A percentile compares a stretch with the other conserved stretches of the same genome.
phyloP scores from a whole-genome alignment of 1,140 invertebrate genomes.

The Sinella curviseta region DNA sequence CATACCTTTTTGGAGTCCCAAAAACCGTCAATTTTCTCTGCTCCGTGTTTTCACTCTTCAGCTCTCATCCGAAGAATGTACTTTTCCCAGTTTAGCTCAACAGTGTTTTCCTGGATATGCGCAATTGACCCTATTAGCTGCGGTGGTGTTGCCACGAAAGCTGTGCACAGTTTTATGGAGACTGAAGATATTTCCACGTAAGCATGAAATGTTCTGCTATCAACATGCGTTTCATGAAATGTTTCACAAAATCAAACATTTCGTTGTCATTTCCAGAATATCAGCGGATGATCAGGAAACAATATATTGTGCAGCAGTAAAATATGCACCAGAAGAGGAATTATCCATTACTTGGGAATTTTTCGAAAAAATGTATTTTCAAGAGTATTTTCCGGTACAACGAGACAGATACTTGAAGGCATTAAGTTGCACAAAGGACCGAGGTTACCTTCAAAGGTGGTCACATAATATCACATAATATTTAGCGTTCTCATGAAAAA shows the following conservation, averaged over 20 bases:
- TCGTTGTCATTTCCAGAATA: background rate
- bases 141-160: background rate
- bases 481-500: too few relatives aligned
- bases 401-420: slow-evolving; percentile 14
- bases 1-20: background rate
- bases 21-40: background rate
- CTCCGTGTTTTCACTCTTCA: background rate
- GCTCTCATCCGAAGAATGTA: background rate
- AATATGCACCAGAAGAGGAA: background rate
- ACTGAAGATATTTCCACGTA: background rate
- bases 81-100: background rate
- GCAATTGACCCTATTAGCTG: background rate
- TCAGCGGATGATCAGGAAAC: background rate
- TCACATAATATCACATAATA: background rate
- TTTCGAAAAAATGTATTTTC: background rate
- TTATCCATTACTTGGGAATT: background rate
- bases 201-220: background rate
- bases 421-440: background rate
- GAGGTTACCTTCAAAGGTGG: background rate
- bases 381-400: background rate
- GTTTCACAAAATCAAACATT: background rate
- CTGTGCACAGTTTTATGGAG: background rate
- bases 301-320: background rate
- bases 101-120: background rate
- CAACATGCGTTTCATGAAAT: too few relatives aligned